Base-by-base conservation (phyloP, 2,113 vertebrate genomes). In the Castor canadensis region DNA sequence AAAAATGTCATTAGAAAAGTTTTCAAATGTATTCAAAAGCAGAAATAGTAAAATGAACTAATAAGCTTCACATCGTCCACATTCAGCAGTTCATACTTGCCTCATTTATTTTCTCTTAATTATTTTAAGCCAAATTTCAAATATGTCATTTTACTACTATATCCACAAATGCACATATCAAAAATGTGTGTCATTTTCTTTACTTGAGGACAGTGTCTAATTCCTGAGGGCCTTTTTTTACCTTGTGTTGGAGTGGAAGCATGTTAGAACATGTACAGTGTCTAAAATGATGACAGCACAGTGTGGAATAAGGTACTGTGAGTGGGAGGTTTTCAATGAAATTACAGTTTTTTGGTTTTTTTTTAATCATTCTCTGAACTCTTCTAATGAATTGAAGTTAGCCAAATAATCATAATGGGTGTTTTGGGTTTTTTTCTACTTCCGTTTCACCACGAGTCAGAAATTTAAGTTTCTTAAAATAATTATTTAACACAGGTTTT, bases 401-500 rank as follows among this genome's bases (percentile, higher is more conserved):
- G 1, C 45, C 49, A 58, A 35, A 52, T 92, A 43, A 87, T 93
- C 72, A 60, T 60, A 71, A 26, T 93, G 32, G 72, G 58, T 85
- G 11, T 49, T 80, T 58, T 72, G 8, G 87, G 0, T 90, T n/a
- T n/a, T n/a, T n/a, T n/a, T n/a, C n/a, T n/a, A n/a, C n/a, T n/a
- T n/a, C n/a, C n/a, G n/a, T n/a, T 92, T 93, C n/a, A 86, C 9
- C 52, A 72, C 11, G 24, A 86, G 40, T 72, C 17, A 62, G 54
- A 92, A 82, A 56, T 91, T 49, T 85, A 71, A 22, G 15, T 64
- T 92, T 94, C 91, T 86, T 93, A 80, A 83, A 84, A 69, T 87
- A 26, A 35, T 89, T 56, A 5, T 52, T 62, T 93, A 91, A 43
- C 30, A n/a, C 26, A 72, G 49, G 49, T 47, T 82, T 86, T 84